Evolutionary conservation across 2,888 invertebrate genomes (phyloP), one percentile per base, ranked within the genome.

Genomic region (Neoitamus cyanurus): DNA sequence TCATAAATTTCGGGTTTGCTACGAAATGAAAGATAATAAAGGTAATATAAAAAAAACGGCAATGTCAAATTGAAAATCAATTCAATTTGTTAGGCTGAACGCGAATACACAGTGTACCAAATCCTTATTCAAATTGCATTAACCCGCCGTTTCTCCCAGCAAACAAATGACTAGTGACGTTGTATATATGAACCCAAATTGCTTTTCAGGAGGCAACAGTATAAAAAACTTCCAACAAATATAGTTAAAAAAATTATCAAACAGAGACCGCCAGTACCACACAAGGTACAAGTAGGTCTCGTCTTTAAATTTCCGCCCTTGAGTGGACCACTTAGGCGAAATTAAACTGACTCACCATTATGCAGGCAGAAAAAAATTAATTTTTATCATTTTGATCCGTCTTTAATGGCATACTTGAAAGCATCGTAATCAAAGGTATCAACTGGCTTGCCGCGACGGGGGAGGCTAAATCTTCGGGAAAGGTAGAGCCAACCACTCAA

Each of bases 381-480:
- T 30, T 77, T 77, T 77, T 77, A 77, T 77, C 77, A 77, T 77
- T 46, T 42, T 46, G 28, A 77, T 77, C 77, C 77, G 37, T 15
- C 46, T 30, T 77, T 77, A 77, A 77, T 46, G 42, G 42, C 46
- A 13, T 36, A 46, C 77, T 77, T 77, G 77, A 77, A 30, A 77
- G 46, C 77, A 30, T 77, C 77, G 37, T 77, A 77, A 77, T 46
- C 42, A 46, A 25, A 28, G 77, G 42, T 42, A 77, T 42, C 77
- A 36, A 73, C 73, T 7, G 31, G 20, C 36, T 73, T 11, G n/a
- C 7, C 46, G 42, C 42, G n/a, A 25, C 28, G 77, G 37, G 25
- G 46, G 42, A 46, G 42, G 30, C 13, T 46, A 30, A 34, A 70
- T 11, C 5, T 70, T 3, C 13, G 6, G n/a, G 42, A n/a, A 77